These are phyloP conservation scores for Onychomys leucogaster DNA, from an alignment of 2,797 vertebrate genomes.

Conservation along the genomic window DNA sequence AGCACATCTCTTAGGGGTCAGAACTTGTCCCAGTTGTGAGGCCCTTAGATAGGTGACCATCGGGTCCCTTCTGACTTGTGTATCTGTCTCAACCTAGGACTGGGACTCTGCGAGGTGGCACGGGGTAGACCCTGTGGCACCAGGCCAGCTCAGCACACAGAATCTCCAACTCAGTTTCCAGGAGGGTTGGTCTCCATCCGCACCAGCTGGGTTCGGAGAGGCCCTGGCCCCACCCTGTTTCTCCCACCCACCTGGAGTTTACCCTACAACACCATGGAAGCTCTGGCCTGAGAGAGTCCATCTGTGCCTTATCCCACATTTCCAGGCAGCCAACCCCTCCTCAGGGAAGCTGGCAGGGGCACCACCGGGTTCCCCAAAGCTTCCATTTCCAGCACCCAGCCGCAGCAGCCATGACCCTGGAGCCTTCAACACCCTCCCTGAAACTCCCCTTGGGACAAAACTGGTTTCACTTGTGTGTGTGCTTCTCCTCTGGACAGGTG, in stretches of 20 bases:
- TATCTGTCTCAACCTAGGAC: not conserved
- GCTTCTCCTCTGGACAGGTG: not conserved
- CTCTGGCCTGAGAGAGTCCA: not conserved
- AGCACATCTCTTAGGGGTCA: not conserved
- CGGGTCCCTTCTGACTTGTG: too few relatives aligned
- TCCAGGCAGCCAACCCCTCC: not conserved
- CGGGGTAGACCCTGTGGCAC: accelerated
- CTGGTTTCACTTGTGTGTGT: not conserved
- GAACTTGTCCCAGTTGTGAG: not conserved
- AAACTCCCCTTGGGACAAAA: not conserved
- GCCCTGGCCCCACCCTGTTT: too few relatives aligned
- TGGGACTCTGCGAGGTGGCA: too few relatives aligned
- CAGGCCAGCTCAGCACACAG: not conserved
- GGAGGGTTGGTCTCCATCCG: accelerated
- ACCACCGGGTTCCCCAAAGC: not conserved
- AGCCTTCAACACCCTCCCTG: not conserved
- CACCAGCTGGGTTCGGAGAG: not conserved
- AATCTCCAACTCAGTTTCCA: not conserved
- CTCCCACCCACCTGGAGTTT: not conserved
- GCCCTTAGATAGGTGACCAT: not conserved
- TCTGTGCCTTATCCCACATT: not conserved
- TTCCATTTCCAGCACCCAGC: not conserved
- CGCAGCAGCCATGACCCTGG: not conserved
- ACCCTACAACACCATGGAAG: not conserved
- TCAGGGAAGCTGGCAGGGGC: too few relatives aligned